Conservation (phyloP, 2,888 invertebrate genomes). For the Lagria hirta region DNA sequence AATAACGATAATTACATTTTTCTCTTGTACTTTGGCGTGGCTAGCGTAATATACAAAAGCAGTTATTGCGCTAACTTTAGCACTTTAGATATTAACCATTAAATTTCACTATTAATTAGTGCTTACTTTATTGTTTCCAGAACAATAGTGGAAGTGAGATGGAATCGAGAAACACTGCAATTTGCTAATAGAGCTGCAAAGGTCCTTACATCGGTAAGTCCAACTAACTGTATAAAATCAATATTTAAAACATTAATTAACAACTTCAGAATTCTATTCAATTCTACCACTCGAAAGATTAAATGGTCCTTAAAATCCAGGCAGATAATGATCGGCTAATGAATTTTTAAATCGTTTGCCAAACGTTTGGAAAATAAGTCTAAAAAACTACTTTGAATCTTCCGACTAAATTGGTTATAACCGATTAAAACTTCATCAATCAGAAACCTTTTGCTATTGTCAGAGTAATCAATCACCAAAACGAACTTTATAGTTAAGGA, state of each 20-base stretch:
- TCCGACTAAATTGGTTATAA: slow-evolving; percentile 6
- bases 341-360: slow-evolving; percentile 17
- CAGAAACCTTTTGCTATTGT: slow-evolving; percentile 21
- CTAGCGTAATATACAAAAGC: too few species aligned
- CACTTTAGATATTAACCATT: too few species aligned
- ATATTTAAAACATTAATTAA: slow-evolving; percentile 29
- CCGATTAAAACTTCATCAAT: slow-evolving; percentile 26
- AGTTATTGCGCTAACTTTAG: too few species aligned
- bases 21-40: too few species aligned
- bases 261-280: slow-evolving; percentile 13
- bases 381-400: too few species aligned
- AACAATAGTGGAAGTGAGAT: slow-evolving; percentile 59
- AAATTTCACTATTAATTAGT: slow-evolving; percentile 20
- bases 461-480: slow-evolving; percentile 23
- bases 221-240: slow-evolving; percentile 27
- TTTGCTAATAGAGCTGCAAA: slow-evolving; percentile 64
- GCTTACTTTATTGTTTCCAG: slow-evolving; percentile 50
- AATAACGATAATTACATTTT: too few species aligned
- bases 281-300: slow-evolving; percentile 14
- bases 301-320: slow-evolving; percentile 15
- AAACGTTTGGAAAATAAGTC: too few species aligned
- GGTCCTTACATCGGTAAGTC: slow-evolving; percentile 62
- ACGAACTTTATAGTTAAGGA: slow-evolving; percentile 21
- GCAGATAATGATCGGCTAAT: slow-evolving; percentile 6
- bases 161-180: slow-evolving; percentile 62